phyloP scores from a whole-genome alignment of 2,113 vertebrate species.

The Bufo gargarizans region DNA sequence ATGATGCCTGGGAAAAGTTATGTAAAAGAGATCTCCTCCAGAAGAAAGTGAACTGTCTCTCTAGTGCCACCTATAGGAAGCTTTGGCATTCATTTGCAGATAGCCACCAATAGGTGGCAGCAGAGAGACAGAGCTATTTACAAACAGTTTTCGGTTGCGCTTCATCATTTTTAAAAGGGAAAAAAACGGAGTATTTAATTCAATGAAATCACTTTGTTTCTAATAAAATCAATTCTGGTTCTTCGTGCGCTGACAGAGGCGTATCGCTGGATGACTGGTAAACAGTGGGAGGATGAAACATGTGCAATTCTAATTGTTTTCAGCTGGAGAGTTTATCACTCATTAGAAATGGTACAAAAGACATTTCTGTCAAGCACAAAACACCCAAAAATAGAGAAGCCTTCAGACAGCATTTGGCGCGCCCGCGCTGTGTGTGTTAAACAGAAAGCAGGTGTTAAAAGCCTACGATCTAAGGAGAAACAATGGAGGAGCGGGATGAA shows the following conservation, averaged over 20 bases:
- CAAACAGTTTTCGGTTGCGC: neutral
- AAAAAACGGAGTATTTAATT: neutral
- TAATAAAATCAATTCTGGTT: neutral
- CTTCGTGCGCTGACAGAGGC: neutral
- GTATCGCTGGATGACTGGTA: conserved; percentile 34
- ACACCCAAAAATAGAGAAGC: conserved; percentile 29
- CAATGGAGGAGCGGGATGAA: neutral
- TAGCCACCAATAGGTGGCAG: neutral
- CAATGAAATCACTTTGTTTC: neutral
- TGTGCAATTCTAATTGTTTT: conserved; percentile 5
- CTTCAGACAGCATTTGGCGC: neutral
- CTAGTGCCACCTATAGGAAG: neutral
- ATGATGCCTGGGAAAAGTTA: too few species aligned
- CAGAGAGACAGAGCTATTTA: neutral
- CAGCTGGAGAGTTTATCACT: conserved; percentile 27
- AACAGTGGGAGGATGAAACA: conserved; percentile 11
- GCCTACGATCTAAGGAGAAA: neutral
- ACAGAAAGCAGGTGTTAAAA: conserved; percentile 6
- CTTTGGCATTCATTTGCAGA: too few species aligned
- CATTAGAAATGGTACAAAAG: conserved; percentile 20
- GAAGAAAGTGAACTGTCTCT: neutral
- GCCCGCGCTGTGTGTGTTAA: neutral
- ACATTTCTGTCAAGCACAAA: neutral
- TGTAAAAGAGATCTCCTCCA: neutral
- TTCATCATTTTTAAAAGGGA: neutral